Evolutionary conservation across 2,888 invertebrate species (phyloP), one percentile per base, ranked within the genome.

Genomic region (Thyatira batis): DNA sequence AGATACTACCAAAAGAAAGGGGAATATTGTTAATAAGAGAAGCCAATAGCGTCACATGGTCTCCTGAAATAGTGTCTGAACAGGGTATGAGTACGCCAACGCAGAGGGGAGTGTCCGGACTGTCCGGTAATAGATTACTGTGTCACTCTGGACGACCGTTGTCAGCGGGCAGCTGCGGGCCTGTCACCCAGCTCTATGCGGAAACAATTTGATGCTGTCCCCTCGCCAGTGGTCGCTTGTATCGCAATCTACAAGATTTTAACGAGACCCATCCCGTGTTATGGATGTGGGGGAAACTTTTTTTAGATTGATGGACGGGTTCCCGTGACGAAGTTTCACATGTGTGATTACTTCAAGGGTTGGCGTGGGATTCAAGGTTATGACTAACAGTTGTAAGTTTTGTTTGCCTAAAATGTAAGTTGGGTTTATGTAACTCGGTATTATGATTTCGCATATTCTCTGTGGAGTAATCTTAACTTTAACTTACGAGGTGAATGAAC

Each of bases 111-210:
- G 61, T 39, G 39, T 17, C 39, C 39, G 17, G 39, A 17, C 17
- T 39, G 39, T 39, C 39, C 39, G 67, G 78, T 84, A 84, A 84
- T 84, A 84, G 82, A 85, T 85, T 81, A 85, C 80, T 66, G 73
- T 80, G 82, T 83, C 84, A 82, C 69, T 71, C 72, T 54, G 44
- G 63, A 60, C 71, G 79, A 80, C 85, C 85, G 84, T 79, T 83
- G 84, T 84, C 84, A 82, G 65, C 74, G 61, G 58, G 62, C 81
- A 83, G 82, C 79, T 82, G 83, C 60, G 77, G 53, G 60, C 59
- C 76, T 80, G 82, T 80, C 82, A 77, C 60, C 60, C 57, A 60
- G 63, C 67, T 68, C 69, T 60, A 63, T 65, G 64, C 62, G 61
- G 59, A 70, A 69, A 75, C 70, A 68, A 72, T 73, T 73, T 48